A percentile compares a stretch with the other conserved stretches of the same genome.
Evolutionary conservation across 35 echinoderm and acorn worm species (phyloP).

Genomic region (Chiridota heheva): DNA sequence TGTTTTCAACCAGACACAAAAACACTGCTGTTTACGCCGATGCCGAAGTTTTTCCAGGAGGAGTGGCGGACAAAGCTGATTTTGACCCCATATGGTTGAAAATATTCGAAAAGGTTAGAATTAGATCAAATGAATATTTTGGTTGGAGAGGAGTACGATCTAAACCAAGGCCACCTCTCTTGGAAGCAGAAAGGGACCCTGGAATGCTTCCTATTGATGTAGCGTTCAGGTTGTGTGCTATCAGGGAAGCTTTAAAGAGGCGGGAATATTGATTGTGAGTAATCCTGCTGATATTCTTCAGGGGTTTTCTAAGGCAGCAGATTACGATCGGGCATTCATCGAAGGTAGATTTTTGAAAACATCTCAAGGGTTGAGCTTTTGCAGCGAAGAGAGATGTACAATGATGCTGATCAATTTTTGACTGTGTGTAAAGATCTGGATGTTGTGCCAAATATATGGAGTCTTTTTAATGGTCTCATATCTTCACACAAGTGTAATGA

Average conservation of each 20-base stretch:
- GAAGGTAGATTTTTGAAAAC: background rate
- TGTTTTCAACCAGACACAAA: too few species aligned
- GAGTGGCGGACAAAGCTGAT: conserved; percentile 52
- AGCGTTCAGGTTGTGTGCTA: conserved; percentile 56
- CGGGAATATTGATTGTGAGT: conserved; percentile 29
- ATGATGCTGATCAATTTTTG: conserved; percentile 47
- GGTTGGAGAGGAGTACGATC: background rate
- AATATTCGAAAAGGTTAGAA: conserved; percentile 20
- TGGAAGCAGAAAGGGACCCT: background rate
- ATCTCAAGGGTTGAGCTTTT: background rate
- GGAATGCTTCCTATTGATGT: conserved; percentile 39
- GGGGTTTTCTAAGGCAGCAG: background rate
- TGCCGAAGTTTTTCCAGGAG: conserved; percentile 42
- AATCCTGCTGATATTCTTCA: background rate
- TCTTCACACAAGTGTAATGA: conserved; percentile 21
- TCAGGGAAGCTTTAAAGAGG: conserved; percentile 58
- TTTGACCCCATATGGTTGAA: conserved; percentile 22
- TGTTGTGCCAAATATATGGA: conserved; percentile 45
- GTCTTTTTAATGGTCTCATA: conserved; percentile 29
- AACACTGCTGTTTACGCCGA: too few species aligned
- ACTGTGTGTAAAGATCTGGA: conserved; percentile 40
- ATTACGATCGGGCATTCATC: background rate
- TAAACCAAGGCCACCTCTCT: conserved; percentile 3
- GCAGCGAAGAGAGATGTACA: conserved; percentile 31
- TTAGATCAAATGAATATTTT: background rate